Evolutionary conservation across 2,113 vertebrate genomes (phyloP).

Genomic region (Talpa occidentalis): DNA sequence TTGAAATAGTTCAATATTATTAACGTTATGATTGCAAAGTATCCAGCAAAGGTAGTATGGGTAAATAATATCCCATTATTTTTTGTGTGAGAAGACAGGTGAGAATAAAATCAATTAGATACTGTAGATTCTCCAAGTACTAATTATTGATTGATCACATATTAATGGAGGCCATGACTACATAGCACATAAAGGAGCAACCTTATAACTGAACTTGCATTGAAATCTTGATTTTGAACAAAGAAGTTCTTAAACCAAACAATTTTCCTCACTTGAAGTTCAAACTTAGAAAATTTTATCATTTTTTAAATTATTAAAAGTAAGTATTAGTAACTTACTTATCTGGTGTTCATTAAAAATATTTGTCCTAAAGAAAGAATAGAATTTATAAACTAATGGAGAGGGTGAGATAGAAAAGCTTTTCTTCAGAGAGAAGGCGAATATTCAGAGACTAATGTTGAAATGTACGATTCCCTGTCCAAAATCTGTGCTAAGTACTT

Average conservation of each 20-base stretch:
- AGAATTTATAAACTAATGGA: neutral
- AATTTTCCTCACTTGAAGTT: neutral
- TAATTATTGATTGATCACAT: neutral
- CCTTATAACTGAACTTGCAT: neutral
- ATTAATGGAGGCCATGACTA: neutral
- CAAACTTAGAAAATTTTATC: neutral
- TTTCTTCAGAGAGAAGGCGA: neutral
- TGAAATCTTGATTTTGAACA: neutral
- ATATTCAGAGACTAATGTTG: neutral
- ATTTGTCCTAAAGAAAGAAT: neutral
- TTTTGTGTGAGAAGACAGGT: neutral
- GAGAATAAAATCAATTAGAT: neutral
- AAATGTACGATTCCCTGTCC: neutral
- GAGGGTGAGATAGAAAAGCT: accelerated
- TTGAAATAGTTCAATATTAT: neutral
- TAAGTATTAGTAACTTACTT: neutral
- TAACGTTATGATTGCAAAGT: neutral
- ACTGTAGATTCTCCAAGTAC: neutral
- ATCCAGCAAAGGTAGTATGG: neutral
- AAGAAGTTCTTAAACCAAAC: neutral
- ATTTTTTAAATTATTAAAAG: neutral
- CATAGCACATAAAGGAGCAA: neutral
- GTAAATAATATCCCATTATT: neutral
- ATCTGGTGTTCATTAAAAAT: no score
- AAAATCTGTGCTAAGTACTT: neutral